A percentile compares a stretch with the other conserved stretches of the same genome.
Conservation (phyloP, 2,888 invertebrate species). For the Auanema sp. region DNA sequence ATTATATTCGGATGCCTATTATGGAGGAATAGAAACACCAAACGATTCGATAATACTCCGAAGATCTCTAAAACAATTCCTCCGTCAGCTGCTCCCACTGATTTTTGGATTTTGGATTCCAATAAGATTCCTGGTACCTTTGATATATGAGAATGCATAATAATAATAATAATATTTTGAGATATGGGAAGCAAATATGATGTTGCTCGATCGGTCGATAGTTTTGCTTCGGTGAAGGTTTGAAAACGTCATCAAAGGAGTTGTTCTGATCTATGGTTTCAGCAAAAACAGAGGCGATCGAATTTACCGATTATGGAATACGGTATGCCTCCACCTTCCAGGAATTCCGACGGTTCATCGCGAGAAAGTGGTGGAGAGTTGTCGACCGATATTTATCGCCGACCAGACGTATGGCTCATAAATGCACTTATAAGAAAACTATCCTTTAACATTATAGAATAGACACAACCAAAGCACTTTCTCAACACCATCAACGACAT, state of each 20-base stretch:
- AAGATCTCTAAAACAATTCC: background rate
- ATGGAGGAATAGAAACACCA: slow-evolving; percentile 8
- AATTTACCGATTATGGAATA: slow-evolving; percentile 17
- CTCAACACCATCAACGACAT: slow-evolving; percentile 39
- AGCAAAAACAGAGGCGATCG: background rate
- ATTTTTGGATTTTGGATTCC: slow-evolving; percentile 7
- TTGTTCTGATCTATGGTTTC: too few relatives aligned
- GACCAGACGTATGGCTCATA: slow-evolving; percentile 11
- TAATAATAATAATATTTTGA: background rate
- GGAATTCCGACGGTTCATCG: slow-evolving; percentile 14
- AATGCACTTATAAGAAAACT: too few relatives aligned
- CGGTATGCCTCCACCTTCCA: slow-evolving; percentile 9
- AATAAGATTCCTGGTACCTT: background rate
- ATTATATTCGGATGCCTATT: slow-evolving; percentile 25
- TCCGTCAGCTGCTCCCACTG: background rate
- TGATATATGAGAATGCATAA: background rate
- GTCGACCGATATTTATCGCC: slow-evolving; percentile 7
- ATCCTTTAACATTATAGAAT: slow-evolving; percentile 13
- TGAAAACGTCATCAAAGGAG: too few relatives aligned
- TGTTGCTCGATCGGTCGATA: too few relatives aligned
- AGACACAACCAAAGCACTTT: slow-evolving; percentile 36
- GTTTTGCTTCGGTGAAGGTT: too few relatives aligned
- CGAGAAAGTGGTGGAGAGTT: slow-evolving; percentile 11
- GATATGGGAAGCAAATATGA: too few relatives aligned
- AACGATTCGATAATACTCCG: slow-evolving; percentile 10